These are phyloP conservation scores for Heterotilapia buettikoferi DNA, from an alignment of 2,113 vertebrate genomes.

Conservation along the genomic window DNA sequence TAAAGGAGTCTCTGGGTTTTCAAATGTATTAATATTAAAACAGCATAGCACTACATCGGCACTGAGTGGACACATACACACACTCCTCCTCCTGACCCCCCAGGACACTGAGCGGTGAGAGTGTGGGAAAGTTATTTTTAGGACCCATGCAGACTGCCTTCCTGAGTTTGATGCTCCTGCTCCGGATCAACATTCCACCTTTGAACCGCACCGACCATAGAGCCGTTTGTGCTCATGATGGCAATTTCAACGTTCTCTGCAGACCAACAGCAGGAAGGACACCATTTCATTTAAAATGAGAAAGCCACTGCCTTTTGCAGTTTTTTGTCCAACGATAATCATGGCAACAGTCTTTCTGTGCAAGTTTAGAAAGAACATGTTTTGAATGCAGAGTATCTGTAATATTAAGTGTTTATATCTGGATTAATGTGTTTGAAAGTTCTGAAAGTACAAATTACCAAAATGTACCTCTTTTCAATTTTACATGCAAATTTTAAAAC, in stretches of 20 bases:
- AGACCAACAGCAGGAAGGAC: slow-evolving; percentile 4
- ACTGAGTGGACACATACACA: not conserved
- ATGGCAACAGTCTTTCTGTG: not conserved
- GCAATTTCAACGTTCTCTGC: slow-evolving; percentile 49
- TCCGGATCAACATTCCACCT: slow-evolving; percentile 78
- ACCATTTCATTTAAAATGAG: not conserved
- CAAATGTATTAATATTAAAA: not conserved
- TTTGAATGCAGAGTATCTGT: not conserved
- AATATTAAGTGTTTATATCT: not conserved
- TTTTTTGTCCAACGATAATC: not conserved
- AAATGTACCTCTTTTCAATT: not conserved
- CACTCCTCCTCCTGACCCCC: slow-evolving; percentile 38
- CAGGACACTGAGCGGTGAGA: slow-evolving; percentile 53
- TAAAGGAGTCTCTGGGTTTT: not conserved
- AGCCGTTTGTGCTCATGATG: slow-evolving; percentile 56
- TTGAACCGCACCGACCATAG: slow-evolving; percentile 60
- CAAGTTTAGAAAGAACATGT: not conserved
- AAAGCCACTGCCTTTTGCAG: not conserved
- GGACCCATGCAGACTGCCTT: slow-evolving; percentile 68
- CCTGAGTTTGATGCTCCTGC: slow-evolving; percentile 69
- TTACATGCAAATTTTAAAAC: not conserved
- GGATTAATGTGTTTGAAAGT: not conserved
- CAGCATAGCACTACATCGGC: not conserved
- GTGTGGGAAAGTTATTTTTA: slow-evolving; percentile 80
- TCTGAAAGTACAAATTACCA: not conserved